A percentile compares a stretch with the other conserved stretches of the same genome.
These are phyloP conservation scores for Galeruca laticollis DNA, from an alignment of 2,888 invertebrate genomes.

Conservation along the genomic window DNA sequence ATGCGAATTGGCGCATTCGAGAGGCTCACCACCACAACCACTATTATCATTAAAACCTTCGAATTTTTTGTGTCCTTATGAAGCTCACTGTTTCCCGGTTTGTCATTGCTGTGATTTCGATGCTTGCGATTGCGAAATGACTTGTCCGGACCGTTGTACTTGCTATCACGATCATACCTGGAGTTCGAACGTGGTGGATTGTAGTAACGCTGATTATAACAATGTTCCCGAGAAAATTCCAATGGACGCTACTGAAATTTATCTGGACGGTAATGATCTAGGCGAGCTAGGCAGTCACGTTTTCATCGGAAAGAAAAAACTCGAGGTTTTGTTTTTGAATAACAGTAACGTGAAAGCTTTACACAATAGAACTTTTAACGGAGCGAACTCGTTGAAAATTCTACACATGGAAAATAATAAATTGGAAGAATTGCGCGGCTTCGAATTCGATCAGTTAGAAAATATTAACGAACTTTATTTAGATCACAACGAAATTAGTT, in stretches of 20 bases:
- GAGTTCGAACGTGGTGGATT: constrained; percentile 87
- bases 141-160: constrained; percentile 86
- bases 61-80: constrained; percentile 85
- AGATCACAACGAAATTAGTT: constrained; percentile 79
- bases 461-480: constrained; percentile 82
- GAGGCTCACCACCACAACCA: constrained; percentile 74
- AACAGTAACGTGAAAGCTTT: constrained; percentile 81
- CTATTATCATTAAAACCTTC: constrained; percentile 78
- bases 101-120: constrained; percentile 93
- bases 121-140: constrained; percentile 93
- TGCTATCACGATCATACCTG: constrained; percentile 90
- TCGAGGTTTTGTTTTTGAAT: constrained; percentile 83
- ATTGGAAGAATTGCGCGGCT: constrained; percentile 78
- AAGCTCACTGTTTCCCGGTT: constrained; percentile 85
- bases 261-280: constrained; percentile 85
- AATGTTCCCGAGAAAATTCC: constrained; percentile 84
- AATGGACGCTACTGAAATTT: constrained; percentile 91
- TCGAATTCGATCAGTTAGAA: constrained; percentile 82
- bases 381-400: constrained; percentile 78
- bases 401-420: constrained; percentile 84
- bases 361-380: constrained; percentile 86
- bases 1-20: constrained; percentile 79
- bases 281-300: constrained; percentile 85
- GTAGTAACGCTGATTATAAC: constrained; percentile 80
- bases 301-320: constrained; percentile 87